Conservation (phyloP, 2,888 invertebrate genomes). For the Caenorhabditis wallacei region DNA sequence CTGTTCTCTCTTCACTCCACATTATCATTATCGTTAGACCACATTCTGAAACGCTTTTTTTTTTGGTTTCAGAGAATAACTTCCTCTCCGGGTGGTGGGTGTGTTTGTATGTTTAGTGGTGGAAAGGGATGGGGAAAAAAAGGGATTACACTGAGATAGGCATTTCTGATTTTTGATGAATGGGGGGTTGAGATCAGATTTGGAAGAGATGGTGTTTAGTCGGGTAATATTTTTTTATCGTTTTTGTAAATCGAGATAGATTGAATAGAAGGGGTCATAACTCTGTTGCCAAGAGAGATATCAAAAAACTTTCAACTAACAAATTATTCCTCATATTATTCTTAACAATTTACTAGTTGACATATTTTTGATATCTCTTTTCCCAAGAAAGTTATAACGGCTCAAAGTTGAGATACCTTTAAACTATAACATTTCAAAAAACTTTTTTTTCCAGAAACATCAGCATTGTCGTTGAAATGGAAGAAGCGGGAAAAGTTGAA, state of each 20-base stretch:
- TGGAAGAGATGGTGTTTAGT: slow-evolving; percentile 15
- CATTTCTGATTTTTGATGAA: slow-evolving; percentile 36
- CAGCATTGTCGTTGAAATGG: slow-evolving; percentile 82
- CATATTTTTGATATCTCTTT: no score
- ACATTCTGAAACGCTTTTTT: slow-evolving; percentile 35
- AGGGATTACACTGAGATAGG: slow-evolving; percentile 30
- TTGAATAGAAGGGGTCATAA: not conserved
- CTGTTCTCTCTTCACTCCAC: slow-evolving; percentile 13
- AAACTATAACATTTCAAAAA: no score
- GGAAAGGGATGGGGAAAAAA: not conserved
- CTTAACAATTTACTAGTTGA: no score
- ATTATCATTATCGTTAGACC: slow-evolving; percentile 21
- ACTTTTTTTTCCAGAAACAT: slow-evolving; percentile 82
- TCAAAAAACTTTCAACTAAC: no score
- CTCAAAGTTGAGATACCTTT: no score
- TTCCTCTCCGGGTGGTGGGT: slow-evolving; percentile 17
- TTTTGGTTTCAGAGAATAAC: slow-evolving; percentile 6
- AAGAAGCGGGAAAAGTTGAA: slow-evolving; percentile 79
- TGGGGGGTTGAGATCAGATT: not conserved
- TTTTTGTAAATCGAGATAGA: not conserved
- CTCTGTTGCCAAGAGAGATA: no score
- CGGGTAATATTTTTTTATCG: not conserved
- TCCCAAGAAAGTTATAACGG: no score
- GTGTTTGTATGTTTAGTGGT: slow-evolving; percentile 11
- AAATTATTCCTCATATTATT: no score